Evolutionary conservation across 1,140 invertebrate genomes (phyloP).

Genomic region (Pectinophora gossypiella): DNA sequence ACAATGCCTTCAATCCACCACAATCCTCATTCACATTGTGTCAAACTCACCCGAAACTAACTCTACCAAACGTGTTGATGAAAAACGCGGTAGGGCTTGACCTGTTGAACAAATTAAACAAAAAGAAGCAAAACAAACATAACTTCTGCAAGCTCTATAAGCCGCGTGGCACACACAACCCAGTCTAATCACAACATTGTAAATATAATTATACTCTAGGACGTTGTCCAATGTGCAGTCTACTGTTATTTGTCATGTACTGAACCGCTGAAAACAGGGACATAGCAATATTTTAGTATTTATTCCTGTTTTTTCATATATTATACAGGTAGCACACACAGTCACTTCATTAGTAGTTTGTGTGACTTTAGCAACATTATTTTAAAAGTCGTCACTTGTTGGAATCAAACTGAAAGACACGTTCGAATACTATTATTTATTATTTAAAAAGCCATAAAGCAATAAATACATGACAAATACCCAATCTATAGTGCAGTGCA

Average conservation of each 20-base stretch:
- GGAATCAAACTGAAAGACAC: too few species aligned
- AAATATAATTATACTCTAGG: conserved; percentile 14
- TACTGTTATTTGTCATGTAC: conserved; percentile 26
- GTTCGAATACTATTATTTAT: too few species aligned
- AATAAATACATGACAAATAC: conserved; percentile 31
- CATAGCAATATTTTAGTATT: not conserved
- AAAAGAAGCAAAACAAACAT: conserved; percentile 66
- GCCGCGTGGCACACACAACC: conserved; percentile 43
- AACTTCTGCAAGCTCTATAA: conserved; percentile 55
- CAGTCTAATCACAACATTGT: conserved; percentile 33
- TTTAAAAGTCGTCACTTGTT: too few species aligned
- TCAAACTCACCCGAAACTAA: conserved; percentile 84
- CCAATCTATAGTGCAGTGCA: conserved; percentile 26
- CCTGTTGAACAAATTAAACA: conserved; percentile 81
- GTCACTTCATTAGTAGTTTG: too few species aligned
- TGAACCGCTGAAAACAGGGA: not conserved
- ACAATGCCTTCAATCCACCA: conserved; percentile 71
- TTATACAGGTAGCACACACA: too few species aligned
- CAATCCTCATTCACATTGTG: conserved; percentile 68
- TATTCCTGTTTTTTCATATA: too few species aligned
- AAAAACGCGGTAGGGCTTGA: conserved; percentile 82
- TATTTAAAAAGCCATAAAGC: too few species aligned
- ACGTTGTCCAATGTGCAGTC: conserved; percentile 21
- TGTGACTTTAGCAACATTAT: too few species aligned
- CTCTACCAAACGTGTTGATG: conserved; percentile 80